Percentiles rank a stretch among this genome's conserved stretches.
These are phyloP conservation scores for Sciurus vulgaris DNA, from an alignment of 2,797 vertebrate species.

Conservation along the genomic window DNA sequence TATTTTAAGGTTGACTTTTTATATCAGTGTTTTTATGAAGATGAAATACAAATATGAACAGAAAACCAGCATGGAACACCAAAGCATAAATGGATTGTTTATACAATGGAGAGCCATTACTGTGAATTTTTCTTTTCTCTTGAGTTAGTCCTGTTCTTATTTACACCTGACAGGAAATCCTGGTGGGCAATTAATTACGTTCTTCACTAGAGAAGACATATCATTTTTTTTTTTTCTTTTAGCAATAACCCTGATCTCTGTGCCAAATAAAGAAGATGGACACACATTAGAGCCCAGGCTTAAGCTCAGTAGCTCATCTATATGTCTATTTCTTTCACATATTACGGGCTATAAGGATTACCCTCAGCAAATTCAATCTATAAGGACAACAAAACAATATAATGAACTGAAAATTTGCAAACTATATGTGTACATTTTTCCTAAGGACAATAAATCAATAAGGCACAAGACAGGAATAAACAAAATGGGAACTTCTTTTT, in stretches of 20 bases:
- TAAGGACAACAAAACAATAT: conserved; percentile 31
- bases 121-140: conserved; percentile 41
- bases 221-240: conserved; percentile 24
- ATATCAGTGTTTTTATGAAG: neutral
- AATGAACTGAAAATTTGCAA: conserved; percentile 56
- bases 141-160: conserved; percentile 15
- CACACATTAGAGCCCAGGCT: neutral
- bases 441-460: conserved; percentile 57
- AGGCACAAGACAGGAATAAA: neutral
- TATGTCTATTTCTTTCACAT: neutral
- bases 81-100: neutral
- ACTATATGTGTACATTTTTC: neutral
- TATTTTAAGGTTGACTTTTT: conserved; percentile 20
- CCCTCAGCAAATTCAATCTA: conserved; percentile 36
- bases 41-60: conserved; percentile 2
- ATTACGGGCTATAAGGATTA: neutral
- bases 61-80: neutral
- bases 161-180: conserved; percentile 45
- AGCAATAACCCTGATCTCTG: neutral
- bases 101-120: conserved; percentile 20
- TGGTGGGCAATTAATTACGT: neutral
- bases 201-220: neutral
- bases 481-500: neutral
- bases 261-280: neutral
- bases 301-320: neutral